Conservation (phyloP, 2,888 invertebrate genomes). For the Diachrysia chrysitis region DNA sequence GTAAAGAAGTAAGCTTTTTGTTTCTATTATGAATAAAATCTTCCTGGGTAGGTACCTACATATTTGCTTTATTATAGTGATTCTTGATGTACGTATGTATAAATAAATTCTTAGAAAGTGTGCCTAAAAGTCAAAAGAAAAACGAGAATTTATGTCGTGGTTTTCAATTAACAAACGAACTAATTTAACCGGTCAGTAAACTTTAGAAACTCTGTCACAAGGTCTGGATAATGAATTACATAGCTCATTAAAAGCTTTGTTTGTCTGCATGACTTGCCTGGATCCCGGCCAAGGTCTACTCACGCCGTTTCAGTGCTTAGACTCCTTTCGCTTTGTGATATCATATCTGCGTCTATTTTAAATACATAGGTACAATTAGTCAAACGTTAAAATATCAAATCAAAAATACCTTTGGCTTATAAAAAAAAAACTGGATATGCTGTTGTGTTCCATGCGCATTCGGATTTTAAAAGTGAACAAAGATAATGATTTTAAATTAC, state of each 20-base stretch:
- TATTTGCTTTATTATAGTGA: too few species aligned
- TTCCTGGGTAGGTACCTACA: too few species aligned
- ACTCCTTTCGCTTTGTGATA: constrained; percentile 79
- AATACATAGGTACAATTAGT: constrained; percentile 47
- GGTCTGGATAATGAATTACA: constrained; percentile 18
- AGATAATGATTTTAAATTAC: neutral
- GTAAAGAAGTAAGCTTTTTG: too few species aligned
- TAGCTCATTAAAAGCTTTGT: constrained; percentile 56
- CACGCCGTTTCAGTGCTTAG: constrained; percentile 61
- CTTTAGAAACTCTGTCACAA: neutral
- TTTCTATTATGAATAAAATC: too few species aligned
- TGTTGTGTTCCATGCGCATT: neutral
- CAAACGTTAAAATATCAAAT: constrained; percentile 28
- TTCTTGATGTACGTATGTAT: too few species aligned
- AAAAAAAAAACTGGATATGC: neutral
- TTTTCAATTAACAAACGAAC: neutral
- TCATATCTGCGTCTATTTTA: constrained; percentile 35
- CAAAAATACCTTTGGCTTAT: neutral
- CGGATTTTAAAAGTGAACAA: neutral
- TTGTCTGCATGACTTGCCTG: constrained; percentile 69
- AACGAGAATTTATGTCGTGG: too few species aligned
- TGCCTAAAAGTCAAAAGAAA: too few species aligned
- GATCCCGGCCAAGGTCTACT: constrained; percentile 82
- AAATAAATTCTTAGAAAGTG: too few species aligned
- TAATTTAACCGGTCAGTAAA: too few species aligned